Conservation (phyloP, 2,797 vertebrate species). For the Paramormyrops hopkinsi region DNA sequence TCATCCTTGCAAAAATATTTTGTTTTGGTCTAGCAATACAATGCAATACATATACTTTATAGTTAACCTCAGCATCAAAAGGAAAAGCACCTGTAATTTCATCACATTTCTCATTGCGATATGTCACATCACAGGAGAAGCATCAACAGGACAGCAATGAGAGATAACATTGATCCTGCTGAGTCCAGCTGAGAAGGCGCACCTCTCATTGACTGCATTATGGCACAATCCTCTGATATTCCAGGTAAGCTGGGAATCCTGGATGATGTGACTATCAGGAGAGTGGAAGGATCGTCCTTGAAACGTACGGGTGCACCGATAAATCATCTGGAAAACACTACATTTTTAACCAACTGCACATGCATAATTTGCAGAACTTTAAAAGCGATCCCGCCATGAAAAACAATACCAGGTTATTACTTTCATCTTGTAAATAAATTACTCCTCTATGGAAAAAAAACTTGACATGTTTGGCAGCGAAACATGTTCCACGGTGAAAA, state of each 20-base stretch:
- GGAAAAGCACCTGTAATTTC: background rate
- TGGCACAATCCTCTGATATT: conserved; percentile 15
- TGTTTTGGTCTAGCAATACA: background rate
- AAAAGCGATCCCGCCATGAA: background rate
- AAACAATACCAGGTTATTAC: background rate
- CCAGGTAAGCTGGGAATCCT: conserved; percentile 21
- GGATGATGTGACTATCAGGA: conserved; percentile 10
- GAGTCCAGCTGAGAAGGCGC: background rate
- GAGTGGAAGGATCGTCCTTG: conserved; percentile 13
- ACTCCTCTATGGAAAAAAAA: background rate
- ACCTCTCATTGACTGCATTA: conserved; percentile 13
- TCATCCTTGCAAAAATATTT: background rate
- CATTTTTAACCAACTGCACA: conserved; percentile 11
- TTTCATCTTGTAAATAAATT: conserved; percentile 16
- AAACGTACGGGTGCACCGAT: background rate
- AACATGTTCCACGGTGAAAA: background rate
- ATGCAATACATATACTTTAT: background rate
- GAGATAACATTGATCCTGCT: background rate
- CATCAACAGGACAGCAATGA: background rate
- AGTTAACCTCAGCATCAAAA: background rate
- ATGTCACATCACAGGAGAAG: background rate
- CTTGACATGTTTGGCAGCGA: background rate
- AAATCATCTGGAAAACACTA: conserved; percentile 12
- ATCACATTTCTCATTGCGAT: background rate
- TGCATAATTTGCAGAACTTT: background rate